Evolutionary conservation across 2,113 vertebrate genomes (phyloP).

Genomic region (Notothenia coriiceps): DNA sequence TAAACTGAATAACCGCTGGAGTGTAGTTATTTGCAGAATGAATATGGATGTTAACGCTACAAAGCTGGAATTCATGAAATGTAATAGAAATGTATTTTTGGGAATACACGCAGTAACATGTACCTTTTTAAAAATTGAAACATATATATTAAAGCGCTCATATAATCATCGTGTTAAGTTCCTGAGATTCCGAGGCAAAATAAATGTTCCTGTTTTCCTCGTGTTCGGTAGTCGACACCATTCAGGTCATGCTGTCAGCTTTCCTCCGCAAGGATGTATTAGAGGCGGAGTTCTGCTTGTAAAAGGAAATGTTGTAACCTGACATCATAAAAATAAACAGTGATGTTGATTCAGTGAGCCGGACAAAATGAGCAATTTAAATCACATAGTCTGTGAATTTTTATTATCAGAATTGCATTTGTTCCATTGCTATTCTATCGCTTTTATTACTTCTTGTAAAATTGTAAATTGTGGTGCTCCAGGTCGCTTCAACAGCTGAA

Average conservation of each 20-base stretch:
- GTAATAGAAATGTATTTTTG: not conserved
- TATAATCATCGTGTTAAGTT: not conserved
- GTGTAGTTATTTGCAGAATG: not conserved
- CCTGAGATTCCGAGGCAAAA: not conserved
- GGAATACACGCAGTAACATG: no score
- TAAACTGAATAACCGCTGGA: not conserved
- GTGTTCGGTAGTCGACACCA: not conserved
- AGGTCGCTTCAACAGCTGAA: conserved; percentile 21
- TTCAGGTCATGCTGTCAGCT: conserved; percentile 20
- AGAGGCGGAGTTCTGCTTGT: conserved; percentile 7
- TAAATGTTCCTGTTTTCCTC: conserved; percentile 2
- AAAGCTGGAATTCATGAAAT: not conserved
- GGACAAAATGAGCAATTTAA: conserved; percentile 14
- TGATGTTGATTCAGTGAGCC: conserved; percentile 10
- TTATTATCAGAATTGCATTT: conserved; percentile 13
- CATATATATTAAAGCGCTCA: not conserved
- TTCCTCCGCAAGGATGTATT: conserved; percentile 22
- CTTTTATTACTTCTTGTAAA: conserved; percentile 2
- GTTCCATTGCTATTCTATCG: conserved; percentile 11
- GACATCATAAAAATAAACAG: not conserved
- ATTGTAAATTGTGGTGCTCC: conserved; percentile 10
- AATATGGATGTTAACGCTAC: not conserved
- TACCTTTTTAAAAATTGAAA: not conserved
- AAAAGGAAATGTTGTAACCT: conserved; percentile 6
- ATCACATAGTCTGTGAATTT: not conserved